These are phyloP conservation scores for Eupeodes corollae DNA, from an alignment of 1,140 invertebrate genomes.

Conservation along the genomic window DNA sequence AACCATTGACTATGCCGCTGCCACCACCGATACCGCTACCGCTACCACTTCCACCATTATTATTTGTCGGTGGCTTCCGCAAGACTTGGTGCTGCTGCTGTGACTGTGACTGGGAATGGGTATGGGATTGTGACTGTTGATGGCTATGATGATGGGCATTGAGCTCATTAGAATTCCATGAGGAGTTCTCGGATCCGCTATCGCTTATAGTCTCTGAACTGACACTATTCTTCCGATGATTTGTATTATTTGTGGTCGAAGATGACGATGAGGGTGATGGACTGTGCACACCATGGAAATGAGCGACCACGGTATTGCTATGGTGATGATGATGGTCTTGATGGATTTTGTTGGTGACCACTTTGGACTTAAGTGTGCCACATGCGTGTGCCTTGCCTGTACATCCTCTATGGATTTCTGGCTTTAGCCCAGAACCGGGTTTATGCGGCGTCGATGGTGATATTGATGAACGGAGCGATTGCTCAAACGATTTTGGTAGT, in stretches of 20 bases:
- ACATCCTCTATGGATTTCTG: conserved; percentile 54
- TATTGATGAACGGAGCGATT: conserved; percentile 44
- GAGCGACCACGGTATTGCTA: neutral
- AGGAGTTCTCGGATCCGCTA: conserved; percentile 43
- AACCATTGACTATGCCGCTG: conserved; percentile 2
- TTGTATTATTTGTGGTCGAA: conserved; percentile 4
- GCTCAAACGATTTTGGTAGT: conserved; percentile 51
- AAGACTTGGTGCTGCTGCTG: neutral
- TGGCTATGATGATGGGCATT: too few species aligned
- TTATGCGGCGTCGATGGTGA: conserved; percentile 22
- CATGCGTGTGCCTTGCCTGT: conserved; percentile 58
- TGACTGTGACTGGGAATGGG: too few species aligned
- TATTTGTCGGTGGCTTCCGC: conserved; percentile 14
- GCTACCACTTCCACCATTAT: neutral
- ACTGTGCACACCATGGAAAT: neutral
- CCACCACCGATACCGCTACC: neutral
- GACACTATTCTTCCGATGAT: conserved; percentile 40
- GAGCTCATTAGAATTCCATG: conserved; percentile 10
- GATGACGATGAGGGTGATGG: neutral
- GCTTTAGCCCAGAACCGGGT: conserved; percentile 43
- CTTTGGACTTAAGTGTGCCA: conserved; percentile 41
- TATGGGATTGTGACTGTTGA: too few species aligned
- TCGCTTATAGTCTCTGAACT: conserved; percentile 45
- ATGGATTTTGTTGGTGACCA: conserved; percentile 1
- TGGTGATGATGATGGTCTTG: conserved; percentile 4